These are phyloP conservation scores for Phaonia tiefii DNA, from an alignment of 2,888 invertebrate species.

Conservation along the genomic window DNA sequence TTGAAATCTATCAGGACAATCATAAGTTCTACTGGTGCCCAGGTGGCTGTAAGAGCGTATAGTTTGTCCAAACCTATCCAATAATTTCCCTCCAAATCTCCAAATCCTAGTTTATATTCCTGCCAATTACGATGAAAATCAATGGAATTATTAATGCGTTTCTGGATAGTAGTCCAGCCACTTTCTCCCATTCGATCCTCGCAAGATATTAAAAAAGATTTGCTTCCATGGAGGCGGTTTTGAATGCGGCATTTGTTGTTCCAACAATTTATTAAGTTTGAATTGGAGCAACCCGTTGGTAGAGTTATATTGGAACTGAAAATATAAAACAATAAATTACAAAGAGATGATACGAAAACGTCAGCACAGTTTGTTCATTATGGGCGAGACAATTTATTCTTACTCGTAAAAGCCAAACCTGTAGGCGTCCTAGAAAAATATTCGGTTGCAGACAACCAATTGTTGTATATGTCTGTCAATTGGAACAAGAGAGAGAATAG, in stretches of 20 bases:
- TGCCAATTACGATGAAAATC: slow-evolving; percentile 37
- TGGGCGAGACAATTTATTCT: no score
- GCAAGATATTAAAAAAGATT: slow-evolving; percentile 33
- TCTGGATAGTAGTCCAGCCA: slow-evolving; percentile 33
- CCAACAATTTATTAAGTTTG: slow-evolving; percentile 9
- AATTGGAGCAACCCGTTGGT: slow-evolving; percentile 37
- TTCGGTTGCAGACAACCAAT: no score
- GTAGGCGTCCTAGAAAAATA: no score
- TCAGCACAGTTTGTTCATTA: no score
- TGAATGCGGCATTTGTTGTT: slow-evolving; percentile 43
- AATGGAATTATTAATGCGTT: slow-evolving; percentile 28
- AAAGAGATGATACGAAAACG: no score
- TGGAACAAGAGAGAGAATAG: no score
- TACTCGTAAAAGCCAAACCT: no score
- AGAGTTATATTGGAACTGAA: not conserved
- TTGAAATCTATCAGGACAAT: slow-evolving; percentile 19
- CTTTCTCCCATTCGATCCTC: not conserved
- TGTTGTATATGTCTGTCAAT: no score
- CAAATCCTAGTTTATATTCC: slow-evolving; percentile 39
- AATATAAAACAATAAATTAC: no score
- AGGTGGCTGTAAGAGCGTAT: slow-evolving; percentile 3
- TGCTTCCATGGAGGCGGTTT: slow-evolving; percentile 9
- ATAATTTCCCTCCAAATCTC: slow-evolving; percentile 37
- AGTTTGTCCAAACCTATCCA: slow-evolving; percentile 45
- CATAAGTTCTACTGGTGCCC: slow-evolving; percentile 17